Conservation (phyloP, 2,797 vertebrate species). For the Halcyon smyrnensis region DNA sequence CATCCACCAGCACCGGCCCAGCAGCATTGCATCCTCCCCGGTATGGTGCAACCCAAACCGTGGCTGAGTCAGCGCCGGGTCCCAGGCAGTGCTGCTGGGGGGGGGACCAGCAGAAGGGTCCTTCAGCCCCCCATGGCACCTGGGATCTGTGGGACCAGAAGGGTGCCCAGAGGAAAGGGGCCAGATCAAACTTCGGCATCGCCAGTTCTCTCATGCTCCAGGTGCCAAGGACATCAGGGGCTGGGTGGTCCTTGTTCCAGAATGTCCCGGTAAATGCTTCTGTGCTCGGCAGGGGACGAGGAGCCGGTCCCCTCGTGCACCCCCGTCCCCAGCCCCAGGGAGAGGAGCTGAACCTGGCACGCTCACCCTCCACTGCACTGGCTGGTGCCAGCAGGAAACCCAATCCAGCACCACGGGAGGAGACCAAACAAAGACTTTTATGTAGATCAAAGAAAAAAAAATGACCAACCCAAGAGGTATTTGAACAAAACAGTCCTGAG, state of each 20-base stretch:
- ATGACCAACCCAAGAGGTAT: background rate
- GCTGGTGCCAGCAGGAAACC: conserved; percentile 4
- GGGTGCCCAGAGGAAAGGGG: background rate
- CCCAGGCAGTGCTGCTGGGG: fast-evolving
- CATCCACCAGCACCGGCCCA: background rate
- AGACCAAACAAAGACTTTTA: conserved; percentile 50
- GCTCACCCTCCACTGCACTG: background rate
- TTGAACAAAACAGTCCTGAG: conserved; percentile 17
- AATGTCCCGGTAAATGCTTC: background rate
- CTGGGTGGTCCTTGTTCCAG: fast-evolving
- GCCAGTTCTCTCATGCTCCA: fast-evolving
- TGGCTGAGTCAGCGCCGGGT: fast-evolving
- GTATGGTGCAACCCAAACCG: background rate
- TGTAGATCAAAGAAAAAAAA: background rate
- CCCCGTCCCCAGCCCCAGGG: background rate
- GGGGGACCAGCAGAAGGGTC: fast-evolving
- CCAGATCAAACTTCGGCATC: background rate
- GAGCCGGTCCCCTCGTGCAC: fast-evolving
- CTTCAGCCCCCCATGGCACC: background rate
- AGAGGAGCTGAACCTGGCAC: background rate
- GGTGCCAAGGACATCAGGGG: background rate
- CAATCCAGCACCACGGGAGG: background rate
- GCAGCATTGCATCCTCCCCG: background rate
- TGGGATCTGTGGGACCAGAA: fast-evolving
- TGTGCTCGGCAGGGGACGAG: fast-evolving